Conservation (phyloP, 2,888 invertebrate species). For the Aquatica leii region DNA sequence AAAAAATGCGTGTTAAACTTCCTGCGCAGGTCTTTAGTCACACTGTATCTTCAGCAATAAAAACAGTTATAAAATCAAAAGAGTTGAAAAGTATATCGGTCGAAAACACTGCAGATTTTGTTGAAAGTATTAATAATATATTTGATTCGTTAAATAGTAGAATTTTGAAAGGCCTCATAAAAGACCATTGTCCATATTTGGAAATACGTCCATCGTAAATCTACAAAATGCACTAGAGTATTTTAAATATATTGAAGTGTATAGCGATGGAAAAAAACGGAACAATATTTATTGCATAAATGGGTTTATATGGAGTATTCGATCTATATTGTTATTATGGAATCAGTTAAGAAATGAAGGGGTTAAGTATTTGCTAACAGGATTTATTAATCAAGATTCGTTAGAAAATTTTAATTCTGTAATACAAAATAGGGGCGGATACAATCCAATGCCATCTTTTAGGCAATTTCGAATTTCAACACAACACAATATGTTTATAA, state of each 20-base stretch:
- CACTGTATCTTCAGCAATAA: slow-evolving; percentile 18
- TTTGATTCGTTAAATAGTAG: slow-evolving; percentile 20
- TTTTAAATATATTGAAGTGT: slow-evolving; percentile 29
- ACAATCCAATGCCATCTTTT: slow-evolving; percentile 37
- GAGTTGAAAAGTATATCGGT: background rate
- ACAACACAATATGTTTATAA: slow-evolving; percentile 37
- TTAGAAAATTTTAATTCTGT: slow-evolving; percentile 44
- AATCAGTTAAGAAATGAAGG: slow-evolving; percentile 33
- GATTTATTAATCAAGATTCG: slow-evolving; percentile 42
- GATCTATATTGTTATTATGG: slow-evolving; percentile 40
- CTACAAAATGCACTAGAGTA: background rate
- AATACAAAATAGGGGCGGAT: slow-evolving; percentile 40
- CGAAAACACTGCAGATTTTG: slow-evolving; percentile 15
- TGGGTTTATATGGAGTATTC: slow-evolving; percentile 42
- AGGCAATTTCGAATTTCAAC: slow-evolving; percentile 30
- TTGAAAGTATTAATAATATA: slow-evolving; percentile 16
- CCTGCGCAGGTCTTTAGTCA: slow-evolving; percentile 30
- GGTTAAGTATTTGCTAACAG: slow-evolving; percentile 25
- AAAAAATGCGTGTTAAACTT: slow-evolving; percentile 30
- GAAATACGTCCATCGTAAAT: slow-evolving; percentile 41
- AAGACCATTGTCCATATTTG: slow-evolving; percentile 15
- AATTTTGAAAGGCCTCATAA: slow-evolving; percentile 4
- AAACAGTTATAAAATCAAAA: slow-evolving; percentile 7
- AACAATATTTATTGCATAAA: slow-evolving; percentile 44
- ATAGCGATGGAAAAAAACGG: slow-evolving; percentile 20